These are phyloP conservation scores for Tringa solitaria DNA, from an alignment of 2,113 vertebrate species.

Conservation along the genomic window DNA sequence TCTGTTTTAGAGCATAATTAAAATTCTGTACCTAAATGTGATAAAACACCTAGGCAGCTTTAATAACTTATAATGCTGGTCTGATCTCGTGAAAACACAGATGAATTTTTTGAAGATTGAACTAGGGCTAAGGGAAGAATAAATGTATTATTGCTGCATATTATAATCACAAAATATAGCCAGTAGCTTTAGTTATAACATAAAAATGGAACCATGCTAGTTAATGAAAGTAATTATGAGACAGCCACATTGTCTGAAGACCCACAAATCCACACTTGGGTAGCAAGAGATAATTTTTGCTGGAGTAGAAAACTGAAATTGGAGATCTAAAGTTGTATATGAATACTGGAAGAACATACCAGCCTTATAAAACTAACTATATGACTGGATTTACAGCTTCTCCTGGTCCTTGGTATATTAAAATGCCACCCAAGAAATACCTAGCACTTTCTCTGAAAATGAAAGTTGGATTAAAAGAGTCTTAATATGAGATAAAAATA, in stretches of 20 bases:
- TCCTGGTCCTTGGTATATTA: background rate
- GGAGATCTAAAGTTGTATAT: background rate
- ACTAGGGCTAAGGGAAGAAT: background rate
- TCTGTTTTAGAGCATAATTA: background rate
- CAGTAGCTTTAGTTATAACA: background rate
- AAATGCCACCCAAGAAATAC: background rate
- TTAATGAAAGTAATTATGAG: background rate
- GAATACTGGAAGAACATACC: background rate
- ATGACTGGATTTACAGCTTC: background rate
- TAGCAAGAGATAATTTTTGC: background rate
- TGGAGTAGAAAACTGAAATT: background rate
- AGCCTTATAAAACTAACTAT: background rate
- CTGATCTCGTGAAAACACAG: background rate
- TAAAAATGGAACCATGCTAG: background rate
- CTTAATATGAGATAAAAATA: background rate
- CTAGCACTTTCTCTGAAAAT: background rate
- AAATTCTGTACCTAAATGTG: background rate
- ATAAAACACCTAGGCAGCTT: background rate
- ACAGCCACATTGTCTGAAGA: background rate
- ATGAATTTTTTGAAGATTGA: background rate
- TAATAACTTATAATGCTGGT: background rate
- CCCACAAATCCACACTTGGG: background rate
- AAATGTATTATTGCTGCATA: background rate
- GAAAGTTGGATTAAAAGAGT: background rate
- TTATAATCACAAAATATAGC: background rate